Base-by-base conservation (phyloP, 2,113 vertebrate species). In the Mormyrus lacerda region DNA sequence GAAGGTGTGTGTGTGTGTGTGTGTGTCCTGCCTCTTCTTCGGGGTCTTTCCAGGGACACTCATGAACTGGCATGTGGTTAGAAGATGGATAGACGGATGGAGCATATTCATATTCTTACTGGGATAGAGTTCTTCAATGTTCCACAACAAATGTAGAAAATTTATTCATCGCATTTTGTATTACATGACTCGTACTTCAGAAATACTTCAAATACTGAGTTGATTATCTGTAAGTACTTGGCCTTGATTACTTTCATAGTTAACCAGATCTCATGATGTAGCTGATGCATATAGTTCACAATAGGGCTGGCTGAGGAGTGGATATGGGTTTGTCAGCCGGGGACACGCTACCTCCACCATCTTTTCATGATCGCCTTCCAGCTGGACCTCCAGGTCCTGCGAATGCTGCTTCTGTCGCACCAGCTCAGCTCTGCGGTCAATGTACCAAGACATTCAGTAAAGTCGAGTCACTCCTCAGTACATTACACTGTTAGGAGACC, bases 381-480 rank as follows among this genome's bases (percentile, higher is more conserved):
- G 94, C 93, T 97, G 96, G 90, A 95, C 94, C 92, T 96, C 92
- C 50, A 99, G 94, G 73, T 97, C 96, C 88, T 97, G 97, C 85
- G 93, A 95, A 2, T 94, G 95, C 89, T 96, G 96, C 93, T 97
- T 99, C 85, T 98, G 97, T 86, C 95, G 96, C 92, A 88, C 96
- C 93, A 98, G 92, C 89, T 99, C 97, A 55, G 93, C 95, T 93
- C 98, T 99, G 91, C 93, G 92, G 95, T 0, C 35, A n/a, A 92
- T 51, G 42, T 27, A 21, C 39, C 87, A n/a, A 50, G 47, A 89
- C 27, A 45, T 39, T 88, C 82, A 42, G 82, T n/a, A 8, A 79
- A 2, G 39, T 27, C 2, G 15, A 39, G n/a, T 87, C 8, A 24
- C 47, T 55, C 35, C n/a, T 8, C 24, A 21, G 48, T n/a, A n/a